These are phyloP conservation scores for Diaphora mendica DNA, from an alignment of 2,888 invertebrate genomes.

Conservation along the genomic window DNA sequence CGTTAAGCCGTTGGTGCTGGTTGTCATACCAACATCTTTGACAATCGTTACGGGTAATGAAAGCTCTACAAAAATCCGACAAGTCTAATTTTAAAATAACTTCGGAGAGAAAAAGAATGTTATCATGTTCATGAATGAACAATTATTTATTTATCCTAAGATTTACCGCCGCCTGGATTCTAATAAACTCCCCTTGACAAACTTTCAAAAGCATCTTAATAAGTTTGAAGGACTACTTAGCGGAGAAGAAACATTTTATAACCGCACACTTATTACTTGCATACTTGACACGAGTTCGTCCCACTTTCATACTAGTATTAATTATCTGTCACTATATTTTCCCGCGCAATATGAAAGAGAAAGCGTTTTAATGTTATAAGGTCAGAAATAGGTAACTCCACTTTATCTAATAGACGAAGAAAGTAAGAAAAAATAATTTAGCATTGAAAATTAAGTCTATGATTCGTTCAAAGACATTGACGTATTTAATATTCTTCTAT, in stretches of 20 bases:
- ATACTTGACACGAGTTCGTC: slow-evolving; percentile 30
- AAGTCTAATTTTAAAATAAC: too few relatives aligned
- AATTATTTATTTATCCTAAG: slow-evolving; percentile 47
- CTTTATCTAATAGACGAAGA: too few relatives aligned
- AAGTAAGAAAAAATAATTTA: too few relatives aligned
- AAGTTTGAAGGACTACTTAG: slow-evolving; percentile 69
- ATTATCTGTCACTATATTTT: slow-evolving; percentile 31
- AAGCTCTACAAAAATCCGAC: too few relatives aligned
- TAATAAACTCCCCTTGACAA: slow-evolving; percentile 68
- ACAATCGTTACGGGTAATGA: too few relatives aligned
- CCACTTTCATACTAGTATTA: slow-evolving; percentile 28
- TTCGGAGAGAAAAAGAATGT: too few relatives aligned
- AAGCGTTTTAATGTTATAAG: not conserved
- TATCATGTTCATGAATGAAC: not conserved
- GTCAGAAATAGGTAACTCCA: not conserved
- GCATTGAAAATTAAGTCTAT: slow-evolving; percentile 29
- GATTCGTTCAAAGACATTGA: not conserved
- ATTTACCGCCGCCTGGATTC: slow-evolving; percentile 58
- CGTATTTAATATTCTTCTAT: not conserved
- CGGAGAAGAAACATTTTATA: slow-evolving; percentile 62
- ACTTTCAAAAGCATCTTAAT: slow-evolving; percentile 67
- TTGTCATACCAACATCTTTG: too few relatives aligned
- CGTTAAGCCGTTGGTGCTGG: too few relatives aligned
- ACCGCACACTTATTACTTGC: slow-evolving; percentile 37
- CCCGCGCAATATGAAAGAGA: slow-evolving; percentile 15